These are phyloP conservation scores for Bombus sylvicola DNA, from an alignment of 1,140 invertebrate species.

Conservation along the genomic window DNA sequence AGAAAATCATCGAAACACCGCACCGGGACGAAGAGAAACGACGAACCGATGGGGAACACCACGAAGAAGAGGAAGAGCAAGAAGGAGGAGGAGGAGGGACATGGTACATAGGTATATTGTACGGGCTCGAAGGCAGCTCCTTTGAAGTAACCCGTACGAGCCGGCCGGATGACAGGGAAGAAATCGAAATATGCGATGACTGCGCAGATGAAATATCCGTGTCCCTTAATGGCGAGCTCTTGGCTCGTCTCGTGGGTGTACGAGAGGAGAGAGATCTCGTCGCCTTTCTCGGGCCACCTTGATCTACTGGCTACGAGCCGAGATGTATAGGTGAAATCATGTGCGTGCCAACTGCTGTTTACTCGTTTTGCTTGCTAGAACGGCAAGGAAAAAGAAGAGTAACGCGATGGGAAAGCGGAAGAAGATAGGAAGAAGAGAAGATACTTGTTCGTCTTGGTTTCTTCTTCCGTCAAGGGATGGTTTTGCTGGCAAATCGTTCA, in stretches of 20 bases:
- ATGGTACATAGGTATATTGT: constrained; percentile 64
- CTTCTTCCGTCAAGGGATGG: no score
- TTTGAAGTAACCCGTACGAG: constrained; percentile 72
- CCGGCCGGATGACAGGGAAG: constrained; percentile 74
- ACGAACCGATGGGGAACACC: constrained; percentile 28
- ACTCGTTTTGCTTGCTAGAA: constrained; percentile 29
- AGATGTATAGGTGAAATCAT: constrained; percentile 39
- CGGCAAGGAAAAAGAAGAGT: neutral
- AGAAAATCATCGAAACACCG: constrained; percentile 54
- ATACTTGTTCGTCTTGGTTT: neutral
- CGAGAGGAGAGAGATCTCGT: constrained; percentile 46
- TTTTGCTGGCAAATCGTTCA: neutral
- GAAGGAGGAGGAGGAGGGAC: neutral
- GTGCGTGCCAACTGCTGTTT: constrained; percentile 3
- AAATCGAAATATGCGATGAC: constrained; percentile 80
- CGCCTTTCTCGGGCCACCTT: constrained; percentile 53
- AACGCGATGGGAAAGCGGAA: no score
- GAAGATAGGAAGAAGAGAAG: neutral
- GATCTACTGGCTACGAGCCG: constrained; percentile 12
- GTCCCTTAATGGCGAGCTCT: constrained; percentile 74
- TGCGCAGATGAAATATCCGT: constrained; percentile 79
- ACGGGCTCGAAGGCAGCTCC: constrained; percentile 55
- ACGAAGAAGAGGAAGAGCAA: constrained; percentile 3
- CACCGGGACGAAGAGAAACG: constrained; percentile 58
- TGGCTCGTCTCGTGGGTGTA: constrained; percentile 56